A percentile compares a stretch with the other conserved stretches of the same genome.
Conservation (phyloP, 2,888 invertebrate species). For the Thyatira batis region DNA sequence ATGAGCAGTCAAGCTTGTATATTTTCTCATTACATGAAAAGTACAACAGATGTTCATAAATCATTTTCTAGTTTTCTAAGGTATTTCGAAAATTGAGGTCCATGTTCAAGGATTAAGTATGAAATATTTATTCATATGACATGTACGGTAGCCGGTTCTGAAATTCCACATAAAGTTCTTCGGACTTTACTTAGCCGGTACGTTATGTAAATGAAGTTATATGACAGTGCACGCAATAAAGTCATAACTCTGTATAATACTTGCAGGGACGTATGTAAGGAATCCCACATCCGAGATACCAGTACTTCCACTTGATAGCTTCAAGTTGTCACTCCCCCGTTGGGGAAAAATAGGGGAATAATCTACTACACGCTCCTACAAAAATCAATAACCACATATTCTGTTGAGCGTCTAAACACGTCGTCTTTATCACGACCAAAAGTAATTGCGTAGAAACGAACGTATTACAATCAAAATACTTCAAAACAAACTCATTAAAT, state of each 20-base stretch:
- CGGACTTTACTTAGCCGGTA: not conserved
- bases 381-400: not conserved
- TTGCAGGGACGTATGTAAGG: not conserved
- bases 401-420: not conserved
- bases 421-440: not conserved
- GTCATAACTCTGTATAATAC: not conserved
- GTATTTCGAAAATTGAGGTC: too few species aligned
- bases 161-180: not conserved
- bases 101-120: not conserved
- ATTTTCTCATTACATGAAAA: conserved; percentile 5
- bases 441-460: not conserved
- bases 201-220: not conserved
- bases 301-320: not conserved
- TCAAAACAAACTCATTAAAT: not conserved
- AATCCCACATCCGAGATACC: not conserved
- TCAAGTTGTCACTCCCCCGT: not conserved
- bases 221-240: not conserved
- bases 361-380: not conserved
- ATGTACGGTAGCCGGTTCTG: not conserved
- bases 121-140: too few species aligned
- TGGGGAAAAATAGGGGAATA: not conserved
- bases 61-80: too few species aligned
- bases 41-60: not conserved
- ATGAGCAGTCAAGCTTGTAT: conserved; percentile 12
- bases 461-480: not conserved